phyloP scores from a whole-genome alignment of 2,888 invertebrate species.

The Phortica magna region DNA sequence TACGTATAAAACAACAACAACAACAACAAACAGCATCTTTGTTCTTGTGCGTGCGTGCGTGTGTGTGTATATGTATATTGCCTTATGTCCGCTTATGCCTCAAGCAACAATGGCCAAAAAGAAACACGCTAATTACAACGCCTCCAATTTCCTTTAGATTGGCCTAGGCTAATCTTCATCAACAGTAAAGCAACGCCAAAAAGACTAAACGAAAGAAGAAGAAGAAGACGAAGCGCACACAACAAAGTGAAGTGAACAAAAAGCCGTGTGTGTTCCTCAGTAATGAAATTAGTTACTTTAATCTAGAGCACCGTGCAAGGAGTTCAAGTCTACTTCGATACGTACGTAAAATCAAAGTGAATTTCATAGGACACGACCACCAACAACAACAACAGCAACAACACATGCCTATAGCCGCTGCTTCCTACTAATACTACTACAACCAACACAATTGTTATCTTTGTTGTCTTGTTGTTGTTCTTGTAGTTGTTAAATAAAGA shows the following conservation, averaged over 20 bases:
- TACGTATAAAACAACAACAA: neutral
- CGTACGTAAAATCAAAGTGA: neutral
- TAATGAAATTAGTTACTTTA: neutral
- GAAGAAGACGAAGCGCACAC: no score
- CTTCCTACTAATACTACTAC: neutral
- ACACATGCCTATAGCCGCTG: neutral
- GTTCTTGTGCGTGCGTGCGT: no score
- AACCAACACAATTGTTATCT: neutral
- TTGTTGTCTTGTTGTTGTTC: no score
- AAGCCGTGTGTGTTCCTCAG: neutral
- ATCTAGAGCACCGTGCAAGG: neutral
- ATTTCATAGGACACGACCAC: neutral
- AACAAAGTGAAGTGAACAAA: neutral
- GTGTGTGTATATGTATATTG: no score
- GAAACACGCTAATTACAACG: neutral
- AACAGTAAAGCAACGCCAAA: neutral
- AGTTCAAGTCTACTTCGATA: neutral
- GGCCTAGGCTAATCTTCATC: neutral
- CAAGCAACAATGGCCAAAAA: neutral
- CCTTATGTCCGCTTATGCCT: no score
- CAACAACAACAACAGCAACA: constrained; percentile 10
- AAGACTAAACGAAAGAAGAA: neutral
- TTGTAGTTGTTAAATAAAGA: no score
- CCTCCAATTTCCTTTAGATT: neutral
- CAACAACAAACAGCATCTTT: no score